Base-by-base conservation (phyloP, 2,113 vertebrate species). In the Larimichthys crocea region DNA sequence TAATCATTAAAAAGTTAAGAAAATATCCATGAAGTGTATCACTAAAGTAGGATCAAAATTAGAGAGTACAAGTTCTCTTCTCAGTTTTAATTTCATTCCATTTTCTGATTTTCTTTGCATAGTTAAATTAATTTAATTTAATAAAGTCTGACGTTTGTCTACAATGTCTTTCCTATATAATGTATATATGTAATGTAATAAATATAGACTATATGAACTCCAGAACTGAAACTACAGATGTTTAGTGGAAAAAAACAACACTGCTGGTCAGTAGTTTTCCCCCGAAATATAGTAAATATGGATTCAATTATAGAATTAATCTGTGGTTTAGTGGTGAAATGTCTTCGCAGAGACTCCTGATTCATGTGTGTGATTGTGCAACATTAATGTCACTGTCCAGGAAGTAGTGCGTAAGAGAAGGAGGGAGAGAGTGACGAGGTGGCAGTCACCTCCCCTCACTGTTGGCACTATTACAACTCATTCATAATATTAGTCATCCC, bases 401-500 rank as follows among this genome's bases (percentile, higher is more conserved):
- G 12, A 3, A 65, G 61, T 68, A 52, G 74, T 81, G 78, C 15
- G 66, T 75, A 80, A 80, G 29, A 65, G 15, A 19, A 14, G 10
- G 8, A 29, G 40, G 8, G 22, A 59, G 63, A 20, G 12, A 85
- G 61, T 83, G 83, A 80, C n/a, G 9, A 26, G 16, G 20, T 5
- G 1, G 5, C 68, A 35, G 29, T 29, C 12, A 26, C 35, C 16
- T 42, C 40, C 19, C 24, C 24, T 22, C 12, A 19, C 49, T 59
- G 70, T 19, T 68, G 10, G 60, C 60, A 69, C 35, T 72, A 52
- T 44, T 19, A 0, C 0, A 0, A 63, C 5, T 20, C 71, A 67
- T 85, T 92, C 84, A 83, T 74, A 74, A 48, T 73, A 65, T 85
- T 74, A 74, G 55, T 89, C 73, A 90, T 24, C 20, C 9, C 11